These are phyloP conservation scores for Pyrrhosoma nymphula DNA, from an alignment of 2,888 invertebrate species.

Conservation along the genomic window DNA sequence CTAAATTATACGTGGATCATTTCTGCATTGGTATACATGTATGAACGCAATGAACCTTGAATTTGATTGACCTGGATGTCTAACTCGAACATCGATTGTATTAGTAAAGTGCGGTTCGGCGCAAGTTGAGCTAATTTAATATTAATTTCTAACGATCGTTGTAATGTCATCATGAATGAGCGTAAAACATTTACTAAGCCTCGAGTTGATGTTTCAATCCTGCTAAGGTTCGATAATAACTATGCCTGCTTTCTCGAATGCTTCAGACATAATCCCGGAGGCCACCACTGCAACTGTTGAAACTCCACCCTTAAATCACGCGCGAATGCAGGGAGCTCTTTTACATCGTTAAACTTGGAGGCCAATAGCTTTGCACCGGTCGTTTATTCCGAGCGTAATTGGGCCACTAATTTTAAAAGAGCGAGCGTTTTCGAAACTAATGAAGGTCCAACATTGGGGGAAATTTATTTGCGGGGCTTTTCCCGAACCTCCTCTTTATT, in stretches of 20 bases:
- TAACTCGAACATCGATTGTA: too few species aligned
- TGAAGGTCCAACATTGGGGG: neutral
- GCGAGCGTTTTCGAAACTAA: constrained; percentile 21
- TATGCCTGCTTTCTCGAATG: neutral
- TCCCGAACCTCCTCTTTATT: neutral
- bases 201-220: neutral
- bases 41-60: too few species aligned
- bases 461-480: constrained; percentile 10
- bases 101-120: too few species aligned
- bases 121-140: too few species aligned
- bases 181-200: neutral
- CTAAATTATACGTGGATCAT: too few species aligned
- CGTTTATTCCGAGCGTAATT: constrained; percentile 31
- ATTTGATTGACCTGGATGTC: too few species aligned
- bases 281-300: neutral
- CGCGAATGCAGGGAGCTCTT: neutral
- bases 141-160: too few species aligned
- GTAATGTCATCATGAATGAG: too few species aligned
- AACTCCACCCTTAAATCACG: neutral
- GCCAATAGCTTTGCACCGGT: constrained; percentile 4
- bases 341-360: neutral
- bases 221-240: neutral
- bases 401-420: constrained; percentile 36
- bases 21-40: too few species aligned
- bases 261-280: neutral